Base-by-base conservation (phyloP, 2,113 vertebrate genomes). In the Thymallus thymallus region DNA sequence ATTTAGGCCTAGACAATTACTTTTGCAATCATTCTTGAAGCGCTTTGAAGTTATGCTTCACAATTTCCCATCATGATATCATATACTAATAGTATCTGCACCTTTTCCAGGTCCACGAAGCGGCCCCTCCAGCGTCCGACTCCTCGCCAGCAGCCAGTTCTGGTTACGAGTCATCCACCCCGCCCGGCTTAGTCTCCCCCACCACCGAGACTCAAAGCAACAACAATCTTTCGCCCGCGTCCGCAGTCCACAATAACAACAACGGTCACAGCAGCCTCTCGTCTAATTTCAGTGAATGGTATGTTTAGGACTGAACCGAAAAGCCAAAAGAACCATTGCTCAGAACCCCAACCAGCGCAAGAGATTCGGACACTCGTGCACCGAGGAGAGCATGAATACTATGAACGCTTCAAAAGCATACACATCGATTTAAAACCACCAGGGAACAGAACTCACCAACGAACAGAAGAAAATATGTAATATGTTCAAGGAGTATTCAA, bases 281-380 rank as follows among this genome's bases (percentile, higher is more conserved):
- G 78, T 97, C 96, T 89, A 98, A 98, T 93, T 98, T 98, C 94
- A 98, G 97, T 91, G 97, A 98, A 91, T 98, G 97, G 97, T 98
- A 98, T 92, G 96, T 98, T 85, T 98, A 96, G 93, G 91, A 92
- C 87, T 85, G 67, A 80, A 75, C 78, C 82, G 45, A 84, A 67
- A 80, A 75, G 75, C 82, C 46, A 85, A 88, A 84, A 88, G 84
- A 80, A 71, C 80, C 85, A 79, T 76, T 88, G 88, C 85, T 86
- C 86, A 90, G 85, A 89, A 89, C 85, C 85, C 76, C 86, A 78
- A 80, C 74, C 83, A 82, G 80, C 80, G 69, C 67, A 73, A 79
- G 84, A 90, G 74, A 88, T 83, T 83, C 80, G 88, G 84, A 88
- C 84, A 90, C 46, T 71, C 79, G 83, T 89, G 86, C 88, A 86